These are phyloP conservation scores for Resseliella maxima DNA, from an alignment of 2,888 invertebrate species.

Conservation along the genomic window DNA sequence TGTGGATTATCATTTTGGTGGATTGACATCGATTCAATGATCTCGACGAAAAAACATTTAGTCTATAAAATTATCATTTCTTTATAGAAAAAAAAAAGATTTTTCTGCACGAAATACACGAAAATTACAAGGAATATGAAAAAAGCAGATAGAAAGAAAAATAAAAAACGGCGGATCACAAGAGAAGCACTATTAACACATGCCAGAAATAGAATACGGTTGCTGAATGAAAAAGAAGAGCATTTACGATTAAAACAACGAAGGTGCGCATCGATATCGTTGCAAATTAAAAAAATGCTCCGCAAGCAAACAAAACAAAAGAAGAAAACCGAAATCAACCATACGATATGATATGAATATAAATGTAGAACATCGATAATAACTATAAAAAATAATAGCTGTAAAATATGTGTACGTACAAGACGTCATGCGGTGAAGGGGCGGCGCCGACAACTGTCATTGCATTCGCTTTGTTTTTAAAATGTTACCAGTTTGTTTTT, in stretches of 20 bases:
- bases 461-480: conserved; percentile 53
- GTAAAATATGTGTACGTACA: conserved; percentile 57
- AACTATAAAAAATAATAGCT: conserved; percentile 42
- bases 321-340: neutral
- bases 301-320: neutral
- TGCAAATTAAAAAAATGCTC: conserved; percentile 16
- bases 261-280: conserved; percentile 7
- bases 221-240: conserved; percentile 14
- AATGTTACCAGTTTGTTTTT: conserved; percentile 11
- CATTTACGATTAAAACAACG: conserved; percentile 16
- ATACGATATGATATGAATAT: neutral
- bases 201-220: conserved; percentile 20
- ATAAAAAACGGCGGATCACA: neutral
- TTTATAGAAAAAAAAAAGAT: neutral
- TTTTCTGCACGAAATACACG: too few species aligned
- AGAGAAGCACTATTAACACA: neutral
- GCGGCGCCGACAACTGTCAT: conserved; percentile 61
- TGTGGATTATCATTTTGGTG: neutral
- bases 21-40: conserved; percentile 2
- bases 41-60: neutral
- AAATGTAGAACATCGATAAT: conserved; percentile 48
- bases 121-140: neutral
- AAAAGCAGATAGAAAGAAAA: neutral
- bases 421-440: conserved; percentile 59
- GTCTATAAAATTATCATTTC: conserved; percentile 1